Evolutionary conservation across 1,140 invertebrate genomes (phyloP).

Genomic region (Bombus soroeensis): DNA sequence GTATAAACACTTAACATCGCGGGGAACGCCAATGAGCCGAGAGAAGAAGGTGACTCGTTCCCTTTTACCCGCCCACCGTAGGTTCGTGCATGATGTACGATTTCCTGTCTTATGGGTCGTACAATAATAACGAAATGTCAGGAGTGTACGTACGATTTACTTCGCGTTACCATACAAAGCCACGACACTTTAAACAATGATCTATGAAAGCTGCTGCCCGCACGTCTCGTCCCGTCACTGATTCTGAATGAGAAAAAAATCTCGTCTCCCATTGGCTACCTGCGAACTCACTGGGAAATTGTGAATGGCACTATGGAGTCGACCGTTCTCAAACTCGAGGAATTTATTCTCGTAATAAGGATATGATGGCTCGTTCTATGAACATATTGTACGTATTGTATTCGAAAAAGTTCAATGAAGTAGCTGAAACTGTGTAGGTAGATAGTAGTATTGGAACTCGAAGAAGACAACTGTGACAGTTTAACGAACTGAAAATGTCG

Average conservation of each 20-base stretch:
- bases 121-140: slow-evolving; percentile 71
- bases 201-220: slow-evolving; percentile 51
- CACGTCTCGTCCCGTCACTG: not conserved
- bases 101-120: slow-evolving; percentile 69
- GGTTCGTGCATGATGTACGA: slow-evolving; percentile 69
- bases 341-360: not conserved
- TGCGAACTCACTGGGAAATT: slow-evolving; percentile 22
- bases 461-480: not conserved
- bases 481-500: slow-evolving; percentile 6
- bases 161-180: slow-evolving; percentile 63
- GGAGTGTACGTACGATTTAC: slow-evolving; percentile 67
- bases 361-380: not conserved
- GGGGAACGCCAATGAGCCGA: slow-evolving; percentile 57
- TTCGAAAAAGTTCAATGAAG: not conserved
- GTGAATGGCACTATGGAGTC: slow-evolving; percentile 15
- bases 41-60: slow-evolving; percentile 67
- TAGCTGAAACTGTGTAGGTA: not conserved
- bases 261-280: slow-evolving; percentile 29
- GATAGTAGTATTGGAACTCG: not conserved
- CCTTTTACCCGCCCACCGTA: slow-evolving; percentile 69
- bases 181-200: slow-evolving; percentile 65
- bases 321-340: not conserved
- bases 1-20: slow-evolving; percentile 53
- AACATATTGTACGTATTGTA: not conserved
- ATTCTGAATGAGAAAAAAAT: not conserved